Evolutionary conservation across 2,797 vertebrate species (phyloP).

Genomic region (Pseudopleuronectes americanus): DNA sequence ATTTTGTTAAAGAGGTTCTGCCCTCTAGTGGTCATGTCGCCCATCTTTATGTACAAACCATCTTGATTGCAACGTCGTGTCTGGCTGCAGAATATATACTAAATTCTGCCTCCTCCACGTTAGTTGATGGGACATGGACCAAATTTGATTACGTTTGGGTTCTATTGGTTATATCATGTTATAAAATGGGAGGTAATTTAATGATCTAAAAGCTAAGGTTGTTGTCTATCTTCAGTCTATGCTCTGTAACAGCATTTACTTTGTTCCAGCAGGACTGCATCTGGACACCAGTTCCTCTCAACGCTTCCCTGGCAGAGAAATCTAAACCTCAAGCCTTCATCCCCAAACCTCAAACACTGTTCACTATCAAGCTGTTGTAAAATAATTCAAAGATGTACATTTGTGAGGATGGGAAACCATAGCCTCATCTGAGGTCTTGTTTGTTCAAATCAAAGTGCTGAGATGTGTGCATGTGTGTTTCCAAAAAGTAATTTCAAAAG

Average conservation of each 20-base stretch:
- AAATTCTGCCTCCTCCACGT: too few relatives aligned
- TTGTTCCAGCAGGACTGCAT: conserved; percentile 34
- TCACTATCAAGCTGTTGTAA: neutral
- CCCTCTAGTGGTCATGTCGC: neutral
- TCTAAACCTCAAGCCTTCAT: neutral
- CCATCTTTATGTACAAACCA: too few relatives aligned
- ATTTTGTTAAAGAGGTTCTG: neutral
- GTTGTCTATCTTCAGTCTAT: too few relatives aligned
- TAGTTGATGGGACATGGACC: too few relatives aligned
- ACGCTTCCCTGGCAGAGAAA: conserved; percentile 41
- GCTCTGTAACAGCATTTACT: conserved; percentile 40
- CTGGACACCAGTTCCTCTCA: conserved; percentile 15
- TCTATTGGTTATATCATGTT: too few relatives aligned
- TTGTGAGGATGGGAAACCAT: neutral
- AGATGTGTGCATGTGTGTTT: too few relatives aligned
- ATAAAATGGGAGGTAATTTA: too few relatives aligned
- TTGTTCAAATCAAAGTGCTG: too few relatives aligned
- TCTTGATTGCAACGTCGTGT: too few relatives aligned
- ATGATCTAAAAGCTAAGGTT: too few relatives aligned
- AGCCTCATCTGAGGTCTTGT: neutral
- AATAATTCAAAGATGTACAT: neutral
- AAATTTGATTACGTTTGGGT: too few relatives aligned
- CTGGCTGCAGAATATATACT: too few relatives aligned
- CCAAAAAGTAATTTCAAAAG: neutral
- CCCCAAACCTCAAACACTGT: neutral